These are phyloP conservation scores for Harlomillsia oculata DNA, from an alignment of 1,140 invertebrate species.

Conservation along the genomic window DNA sequence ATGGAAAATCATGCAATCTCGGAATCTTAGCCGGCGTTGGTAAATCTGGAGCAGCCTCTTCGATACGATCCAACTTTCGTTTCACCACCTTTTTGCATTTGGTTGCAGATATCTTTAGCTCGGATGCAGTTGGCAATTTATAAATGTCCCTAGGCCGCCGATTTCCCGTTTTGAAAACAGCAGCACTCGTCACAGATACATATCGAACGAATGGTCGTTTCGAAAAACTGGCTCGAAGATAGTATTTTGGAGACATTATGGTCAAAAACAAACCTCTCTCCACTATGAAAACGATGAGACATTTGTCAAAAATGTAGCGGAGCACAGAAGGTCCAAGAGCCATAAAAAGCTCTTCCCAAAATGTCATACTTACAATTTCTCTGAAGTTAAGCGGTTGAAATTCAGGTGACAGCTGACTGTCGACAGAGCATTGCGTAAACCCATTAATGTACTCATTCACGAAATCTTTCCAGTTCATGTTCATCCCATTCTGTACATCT, in stretches of 20 bases:
- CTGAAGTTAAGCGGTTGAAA: slow-evolving; percentile 8
- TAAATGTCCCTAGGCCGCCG: neutral
- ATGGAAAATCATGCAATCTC: neutral
- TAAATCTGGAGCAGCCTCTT: neutral
- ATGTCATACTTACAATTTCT: neutral
- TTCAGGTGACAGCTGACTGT: too few species aligned
- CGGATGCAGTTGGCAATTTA: neutral
- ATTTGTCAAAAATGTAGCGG: slow-evolving; percentile 1
- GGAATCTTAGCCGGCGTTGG: neutral
- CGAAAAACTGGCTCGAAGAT: too few species aligned
- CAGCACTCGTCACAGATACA: too few species aligned
- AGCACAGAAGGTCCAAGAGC: neutral
- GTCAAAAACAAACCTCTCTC: neutral
- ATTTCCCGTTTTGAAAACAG: too few species aligned
- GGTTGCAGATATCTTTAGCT: neutral
- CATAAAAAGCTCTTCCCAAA: slow-evolving; percentile 9
- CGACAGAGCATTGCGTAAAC: too few species aligned
- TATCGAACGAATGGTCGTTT: too few species aligned
- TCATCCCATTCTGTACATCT: too few species aligned
- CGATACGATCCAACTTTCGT: neutral
- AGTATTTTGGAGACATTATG: neutral
- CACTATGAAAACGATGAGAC: neutral
- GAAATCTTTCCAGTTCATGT: too few species aligned
- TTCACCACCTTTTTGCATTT: neutral
- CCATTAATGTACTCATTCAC: too few species aligned